phyloP scores from a whole-genome alignment of 2,888 invertebrate species.

The Drosophila recens region DNA sequence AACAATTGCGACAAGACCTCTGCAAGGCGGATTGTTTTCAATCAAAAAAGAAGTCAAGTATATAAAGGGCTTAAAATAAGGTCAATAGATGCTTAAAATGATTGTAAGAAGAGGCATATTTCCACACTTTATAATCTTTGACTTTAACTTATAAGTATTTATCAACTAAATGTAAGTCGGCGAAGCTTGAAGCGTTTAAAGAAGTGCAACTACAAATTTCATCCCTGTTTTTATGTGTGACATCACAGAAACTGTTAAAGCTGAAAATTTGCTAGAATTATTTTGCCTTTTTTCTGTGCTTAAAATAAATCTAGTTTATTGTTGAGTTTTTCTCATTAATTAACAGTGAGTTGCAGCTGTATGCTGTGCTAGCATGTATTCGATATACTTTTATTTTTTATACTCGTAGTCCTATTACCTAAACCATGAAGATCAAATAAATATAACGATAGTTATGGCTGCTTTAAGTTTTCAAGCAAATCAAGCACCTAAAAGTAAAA shows the following conservation, averaged over 20 bases:
- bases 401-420: too few species aligned
- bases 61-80: conserved; percentile 18
- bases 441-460: neutral
- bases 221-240: neutral
- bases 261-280: neutral
- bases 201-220: neutral
- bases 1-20: conserved; percentile 33
- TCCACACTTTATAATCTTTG: neutral
- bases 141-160: neutral
- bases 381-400: too few species aligned
- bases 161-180: neutral
- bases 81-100: neutral
- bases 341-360: neutral
- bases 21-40: conserved; percentile 67
- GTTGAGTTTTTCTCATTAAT: neutral
- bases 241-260: neutral
- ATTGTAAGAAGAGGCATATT: neutral
- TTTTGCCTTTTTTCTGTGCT: neutral
- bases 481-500: too few species aligned
- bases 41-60: conserved; percentile 26
- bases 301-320: neutral
- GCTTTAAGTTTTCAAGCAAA: neutral
- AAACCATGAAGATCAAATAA: neutral
- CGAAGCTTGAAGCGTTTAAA: neutral
- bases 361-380: too few species aligned